Conservation (phyloP, 2,888 invertebrate genomes). For the Drosophila paranaensis region DNA sequence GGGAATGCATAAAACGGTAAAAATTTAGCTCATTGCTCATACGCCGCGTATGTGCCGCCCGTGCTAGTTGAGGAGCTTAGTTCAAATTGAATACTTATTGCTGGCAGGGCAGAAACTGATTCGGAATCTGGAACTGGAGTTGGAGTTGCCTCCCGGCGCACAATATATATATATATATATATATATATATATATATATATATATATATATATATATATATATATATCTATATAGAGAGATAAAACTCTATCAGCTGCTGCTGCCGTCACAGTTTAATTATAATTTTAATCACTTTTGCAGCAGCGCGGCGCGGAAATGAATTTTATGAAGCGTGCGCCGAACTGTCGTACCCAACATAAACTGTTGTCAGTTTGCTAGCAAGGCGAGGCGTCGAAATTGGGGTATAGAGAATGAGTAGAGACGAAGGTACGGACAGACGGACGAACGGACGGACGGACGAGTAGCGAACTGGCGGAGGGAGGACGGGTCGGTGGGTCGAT, state of each 20-base stretch:
- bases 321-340: slow-evolving; percentile 79
- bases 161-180: neutral
- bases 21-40: slow-evolving; percentile 70
- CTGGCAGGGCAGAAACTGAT: slow-evolving; percentile 14
- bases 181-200: neutral
- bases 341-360: slow-evolving; percentile 80
- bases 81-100: slow-evolving; percentile 73
- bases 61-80: slow-evolving; percentile 63
- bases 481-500: neutral
- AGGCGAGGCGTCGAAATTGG: slow-evolving; percentile 6
- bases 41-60: slow-evolving; percentile 64
- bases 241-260: slow-evolving; percentile 50
- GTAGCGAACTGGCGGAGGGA: too few species aligned
- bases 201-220: slow-evolving; percentile 1
- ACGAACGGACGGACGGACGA: slow-evolving; percentile 24
- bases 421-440: slow-evolving; percentile 5
- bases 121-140: neutral
- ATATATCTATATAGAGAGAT: slow-evolving; percentile 23
- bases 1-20: slow-evolving; percentile 69
- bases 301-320: slow-evolving; percentile 77
- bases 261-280: slow-evolving; percentile 78
- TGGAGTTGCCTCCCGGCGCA: neutral
- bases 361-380: slow-evolving; percentile 68
- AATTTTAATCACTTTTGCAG: slow-evolving; percentile 79
- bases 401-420: neutral